Evolutionary conservation across 1,140 invertebrate species (phyloP), one percentile per base, ranked within the genome.

Genomic region (Hycleus phaleratus): DNA sequence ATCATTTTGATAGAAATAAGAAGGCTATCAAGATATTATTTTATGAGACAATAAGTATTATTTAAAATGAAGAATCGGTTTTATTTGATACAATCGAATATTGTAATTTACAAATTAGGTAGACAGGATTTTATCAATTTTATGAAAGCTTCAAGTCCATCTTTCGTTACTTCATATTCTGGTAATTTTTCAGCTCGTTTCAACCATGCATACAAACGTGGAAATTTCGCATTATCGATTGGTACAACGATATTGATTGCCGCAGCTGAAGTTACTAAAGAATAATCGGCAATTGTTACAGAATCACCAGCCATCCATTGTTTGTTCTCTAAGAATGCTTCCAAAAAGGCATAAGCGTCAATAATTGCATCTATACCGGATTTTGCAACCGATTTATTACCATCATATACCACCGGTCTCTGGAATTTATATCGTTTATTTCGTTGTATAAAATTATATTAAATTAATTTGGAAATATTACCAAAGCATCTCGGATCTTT

Each of bases 221-320:
- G 55, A 51, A 51, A 63, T 58, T 66, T 58, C 8, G 44, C 9
- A n/a, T 42, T 38, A 11, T 58, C 54, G n/a, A 68, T 56, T 8
- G 55, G 53, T 18, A 60, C 12, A 42, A 64, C 26, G 2, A 50
- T 7, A 38, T 60, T 50, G 3, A 32, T 8, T 10, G 48, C 38
- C 18, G 47, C 32, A 8, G 63, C 10, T 2, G 64, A 38, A 5
- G 62, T 42, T 12, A 63, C 46, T 7, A 63, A 11, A 49, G 62
- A 63, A 9, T 64, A 61, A 51, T 68, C 67, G 18, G 64, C 67
- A 46, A 68, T 67, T 1, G 64, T 60, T 3, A 67, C 9, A 24
- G 40, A 18, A 49, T 65, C 46, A 1, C 63, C 63, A 12, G 61
- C 59, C 9, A 67, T 24, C 59, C 60, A 68, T 38, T 63, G 45